Evolutionary conservation across 2,888 invertebrate species (phyloP).

Genomic region (Disparrhopalites patrizii): DNA sequence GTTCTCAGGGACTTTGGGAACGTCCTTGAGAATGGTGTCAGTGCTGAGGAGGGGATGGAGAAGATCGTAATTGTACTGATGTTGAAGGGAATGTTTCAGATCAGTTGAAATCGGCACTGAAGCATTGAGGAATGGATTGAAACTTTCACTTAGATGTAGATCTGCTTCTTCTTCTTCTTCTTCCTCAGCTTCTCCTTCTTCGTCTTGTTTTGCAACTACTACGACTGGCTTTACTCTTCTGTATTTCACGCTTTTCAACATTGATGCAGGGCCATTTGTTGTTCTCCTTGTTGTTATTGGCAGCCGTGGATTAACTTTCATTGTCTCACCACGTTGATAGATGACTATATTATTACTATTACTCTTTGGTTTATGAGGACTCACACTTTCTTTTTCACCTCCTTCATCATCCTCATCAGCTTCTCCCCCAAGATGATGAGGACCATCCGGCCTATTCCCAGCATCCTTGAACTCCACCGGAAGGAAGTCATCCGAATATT

Average conservation of each 20-base stretch:
- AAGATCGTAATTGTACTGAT: constrained; percentile 8
- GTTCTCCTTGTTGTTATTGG: too few relatives aligned
- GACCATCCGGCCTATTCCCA: too few relatives aligned
- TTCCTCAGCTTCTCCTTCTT: background rate
- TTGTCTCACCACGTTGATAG: background rate
- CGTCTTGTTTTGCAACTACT: too few relatives aligned
- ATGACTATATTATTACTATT: constrained; percentile 5
- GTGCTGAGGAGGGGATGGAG: constrained; percentile 21
- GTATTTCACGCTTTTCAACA: too few relatives aligned
- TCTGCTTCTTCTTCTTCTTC: constrained; percentile 9
- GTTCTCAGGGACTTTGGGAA: constrained; percentile 20
- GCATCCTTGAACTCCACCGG: too few relatives aligned
- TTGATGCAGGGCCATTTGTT: too few relatives aligned
- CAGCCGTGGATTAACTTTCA: background rate
- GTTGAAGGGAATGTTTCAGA: constrained; percentile 10
- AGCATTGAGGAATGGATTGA: constrained; percentile 28
- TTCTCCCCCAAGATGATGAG: too few relatives aligned
- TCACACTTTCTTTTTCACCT: too few relatives aligned
- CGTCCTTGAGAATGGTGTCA: constrained; percentile 10
- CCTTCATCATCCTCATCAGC: too few relatives aligned
- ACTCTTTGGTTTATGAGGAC: background rate
- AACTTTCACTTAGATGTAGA: constrained; percentile 23
- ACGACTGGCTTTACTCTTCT: too few relatives aligned
- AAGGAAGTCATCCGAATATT: background rate
- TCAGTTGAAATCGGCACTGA: constrained; percentile 22